Evolutionary conservation across 2,888 invertebrate genomes (phyloP).

Genomic region (Neoascia interrupta): DNA sequence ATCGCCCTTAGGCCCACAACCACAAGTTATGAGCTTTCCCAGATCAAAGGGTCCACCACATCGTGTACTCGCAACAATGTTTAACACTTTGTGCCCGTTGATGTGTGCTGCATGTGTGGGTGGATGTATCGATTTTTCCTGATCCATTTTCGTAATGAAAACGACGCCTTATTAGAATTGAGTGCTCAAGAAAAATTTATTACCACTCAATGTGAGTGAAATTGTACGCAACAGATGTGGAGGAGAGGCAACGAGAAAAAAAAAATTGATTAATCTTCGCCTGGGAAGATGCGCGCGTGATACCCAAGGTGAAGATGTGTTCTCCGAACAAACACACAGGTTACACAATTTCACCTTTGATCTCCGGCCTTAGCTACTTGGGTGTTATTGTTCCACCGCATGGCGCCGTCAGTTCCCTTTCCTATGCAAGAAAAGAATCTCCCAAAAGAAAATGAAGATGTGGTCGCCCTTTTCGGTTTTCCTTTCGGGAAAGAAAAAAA

Average conservation of each 20-base stretch:
- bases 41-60: constrained; percentile 69
- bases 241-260: neutral
- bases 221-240: constrained; percentile 33
- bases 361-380: constrained; percentile 40
- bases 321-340: constrained; percentile 55
- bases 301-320: constrained; percentile 50
- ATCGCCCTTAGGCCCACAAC: constrained; percentile 3
- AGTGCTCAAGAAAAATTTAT: constrained; percentile 55
- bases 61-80: constrained; percentile 56
- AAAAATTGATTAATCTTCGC: constrained; percentile 64
- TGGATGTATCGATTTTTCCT: no score
- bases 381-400: constrained; percentile 64
- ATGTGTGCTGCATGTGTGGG: neutral
- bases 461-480: constrained; percentile 24
- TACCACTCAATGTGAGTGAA: constrained; percentile 62
- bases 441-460: constrained; percentile 44
- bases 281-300: neutral
- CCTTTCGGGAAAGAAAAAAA: constrained; percentile 24
- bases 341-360: constrained; percentile 67
- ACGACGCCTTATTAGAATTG: constrained; percentile 51
- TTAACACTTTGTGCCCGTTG: neutral
- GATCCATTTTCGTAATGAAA: constrained; percentile 26
- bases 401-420: constrained; percentile 63
- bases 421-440: constrained; percentile 5
- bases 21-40: constrained; percentile 41